phyloP scores from a whole-genome alignment of 2,113 vertebrate genomes.

The Aptenodytes patagonicus region DNA sequence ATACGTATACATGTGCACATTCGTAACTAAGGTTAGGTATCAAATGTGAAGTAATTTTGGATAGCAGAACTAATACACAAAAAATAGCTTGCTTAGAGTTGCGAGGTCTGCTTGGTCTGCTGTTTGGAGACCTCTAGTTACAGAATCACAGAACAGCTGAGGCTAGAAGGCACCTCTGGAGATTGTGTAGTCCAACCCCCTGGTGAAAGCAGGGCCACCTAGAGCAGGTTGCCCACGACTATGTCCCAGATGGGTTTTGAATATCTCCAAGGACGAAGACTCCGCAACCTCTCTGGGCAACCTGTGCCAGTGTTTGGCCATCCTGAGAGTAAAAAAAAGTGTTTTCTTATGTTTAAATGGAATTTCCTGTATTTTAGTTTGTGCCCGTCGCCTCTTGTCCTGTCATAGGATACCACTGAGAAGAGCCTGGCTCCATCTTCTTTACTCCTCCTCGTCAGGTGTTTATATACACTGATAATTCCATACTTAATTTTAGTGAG shows the following conservation, averaged over 20 bases:
- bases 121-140: background rate
- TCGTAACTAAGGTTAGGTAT: background rate
- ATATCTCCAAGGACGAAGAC: background rate
- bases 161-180: background rate
- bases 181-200: background rate
- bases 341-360: background rate
- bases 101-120: background rate
- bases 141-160: background rate
- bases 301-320: background rate
- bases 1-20: background rate
- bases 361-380: background rate
- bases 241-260: background rate
- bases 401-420: background rate
- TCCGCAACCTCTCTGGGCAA: background rate
- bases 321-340: background rate
- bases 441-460: accelerated
- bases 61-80: background rate
- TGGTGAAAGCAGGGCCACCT: background rate
- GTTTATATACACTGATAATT: background rate
- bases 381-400: background rate
- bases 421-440: background rate
- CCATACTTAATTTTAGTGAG: background rate
- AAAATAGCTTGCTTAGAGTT: background rate
- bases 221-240: background rate
- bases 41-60: background rate